These are phyloP conservation scores for Lagodon rhomboides DNA, from an alignment of 2,797 vertebrate species.

Conservation along the genomic window DNA sequence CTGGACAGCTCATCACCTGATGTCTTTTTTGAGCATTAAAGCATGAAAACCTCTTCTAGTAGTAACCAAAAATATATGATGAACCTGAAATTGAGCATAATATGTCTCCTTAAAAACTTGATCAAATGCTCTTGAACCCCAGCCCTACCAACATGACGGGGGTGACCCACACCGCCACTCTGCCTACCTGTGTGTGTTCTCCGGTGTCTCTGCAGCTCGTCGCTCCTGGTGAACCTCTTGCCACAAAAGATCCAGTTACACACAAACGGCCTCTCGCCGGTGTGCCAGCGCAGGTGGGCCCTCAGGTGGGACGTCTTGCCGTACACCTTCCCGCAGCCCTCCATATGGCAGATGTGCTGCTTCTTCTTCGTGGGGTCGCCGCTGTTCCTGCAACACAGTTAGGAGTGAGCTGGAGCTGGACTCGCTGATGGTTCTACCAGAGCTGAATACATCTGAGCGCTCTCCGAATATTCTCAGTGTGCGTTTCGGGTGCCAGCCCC, in stretches of 20 bases:
- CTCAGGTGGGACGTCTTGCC: slow-evolving; percentile 98
- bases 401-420: not conserved
- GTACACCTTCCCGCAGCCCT: slow-evolving; percentile 98
- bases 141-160: not conserved
- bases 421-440: slow-evolving; percentile 2
- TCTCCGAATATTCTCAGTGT: slow-evolving; percentile 3
- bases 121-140: not conserved
- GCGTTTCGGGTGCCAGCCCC: not conserved
- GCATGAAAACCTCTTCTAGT: too few species aligned
- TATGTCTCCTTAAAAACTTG: not conserved
- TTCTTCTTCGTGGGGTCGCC: slow-evolving; percentile 98
- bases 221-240: slow-evolving; percentile 97
- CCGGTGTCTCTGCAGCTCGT: slow-evolving; percentile 97
- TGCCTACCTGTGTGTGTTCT: slow-evolving; percentile 95
- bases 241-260: slow-evolving; percentile 99
- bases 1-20: too few species aligned
- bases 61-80: too few species aligned
- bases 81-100: too few species aligned
- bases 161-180: not conserved
- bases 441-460: not conserved
- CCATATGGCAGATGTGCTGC: slow-evolving; percentile 99
- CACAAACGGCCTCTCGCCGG: slow-evolving; percentile 98
- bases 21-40: too few species aligned
- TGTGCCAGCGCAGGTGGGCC: slow-evolving; percentile 99
- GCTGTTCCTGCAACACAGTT: slow-evolving; percentile 87